Base-by-base conservation (phyloP, 2,113 vertebrate genomes). In the human region DNA sequence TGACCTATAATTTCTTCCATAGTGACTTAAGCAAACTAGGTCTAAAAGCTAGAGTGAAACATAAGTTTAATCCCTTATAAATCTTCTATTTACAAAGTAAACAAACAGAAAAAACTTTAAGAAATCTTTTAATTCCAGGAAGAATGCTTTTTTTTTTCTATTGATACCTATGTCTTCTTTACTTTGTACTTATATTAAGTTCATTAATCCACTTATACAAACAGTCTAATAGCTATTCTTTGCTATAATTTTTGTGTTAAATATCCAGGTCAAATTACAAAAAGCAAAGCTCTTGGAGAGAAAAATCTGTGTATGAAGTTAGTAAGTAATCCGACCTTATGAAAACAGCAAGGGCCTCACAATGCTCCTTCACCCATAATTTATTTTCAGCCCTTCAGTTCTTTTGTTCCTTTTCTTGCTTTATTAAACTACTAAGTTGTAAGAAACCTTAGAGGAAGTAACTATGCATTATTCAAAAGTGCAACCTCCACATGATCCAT, bases 171-270 rank as follows among this genome's bases (percentile, higher is more conserved):
- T 9, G 23, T 32, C 66, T 93, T 50, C n/a, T 59, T 90, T 90
- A 78, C 84, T 86, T 82, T 94, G 48, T 50, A 55, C 16, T 55
- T 89, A 8, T 43, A 86, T 55, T 76, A 52, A 59, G 7, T 70
- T 38, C 64, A 95, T 97, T 92, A 97, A 93, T 96, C 89, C 75
- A 86, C 66, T 94, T 97, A 83, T 2, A 84, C 23, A 96, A 92
- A 93, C 78, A 96, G 23, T 82, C 5, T 17, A 40, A 90, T 45
- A 86, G 52, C 22, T 95, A 43, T 85, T 85, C n/a, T 57, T 93
- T 70, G 45, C 66, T 91, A 55, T 89, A 94, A 55, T 84, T 96
- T 96, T 87, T 93, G 20, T 64, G 6, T 76, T 92, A 79, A 87
- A 87, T 59, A 79, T 92, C 25, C 10, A 93, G 55, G 27, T 94